Evolutionary conservation across 2,888 invertebrate species (phyloP), one percentile per base, ranked within the genome.

Genomic region (Epirrhoe alternata): DNA sequence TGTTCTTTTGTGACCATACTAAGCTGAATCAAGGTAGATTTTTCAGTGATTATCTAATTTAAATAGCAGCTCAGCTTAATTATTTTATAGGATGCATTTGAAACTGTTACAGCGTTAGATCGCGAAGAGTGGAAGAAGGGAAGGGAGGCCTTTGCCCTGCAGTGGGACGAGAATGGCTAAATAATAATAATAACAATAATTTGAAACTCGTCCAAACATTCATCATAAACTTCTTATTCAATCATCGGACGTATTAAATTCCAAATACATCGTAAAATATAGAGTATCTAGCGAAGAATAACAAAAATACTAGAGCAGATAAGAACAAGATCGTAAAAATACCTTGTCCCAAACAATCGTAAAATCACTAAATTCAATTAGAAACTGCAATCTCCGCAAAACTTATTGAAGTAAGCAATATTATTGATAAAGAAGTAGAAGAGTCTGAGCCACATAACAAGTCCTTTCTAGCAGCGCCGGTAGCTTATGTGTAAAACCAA

Each of bases 361-460:
- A 47, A 47, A 47, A 47, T 12, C 12, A 42, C 47, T 16, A 47
- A 47, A 16, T 47, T 47, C 47, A 16, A 47, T 47, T 47, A 47
- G 12, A 42, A 47, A 47, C 47, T 47, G 14, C 47, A 47, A 42
- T 42, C 10, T 12, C 3, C 12, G 38, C 5, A 42, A 42, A 42
- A 42, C 12, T 38, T 38, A 38, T 38, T 38, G 35, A 10, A 38
- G 38, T 42, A 12, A 42, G 5, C 10, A 42, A 12, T 42, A 42
- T 5, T 38, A 38, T 38, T 42, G 38, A 12, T 42, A 42, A 12
- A 42, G 5, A 12, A 12, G 12, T 33, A 33, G 12, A 10, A 12
- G 12, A 42, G 12, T 5, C 38, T 3, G 38, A 5, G 12, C 10
- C 12, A 10, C 4, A 35, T 35, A 35, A 7, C 12, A 4, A 42